phyloP scores from a whole-genome alignment of 2,888 invertebrate genomes.

The Coenonympha glycerion region DNA sequence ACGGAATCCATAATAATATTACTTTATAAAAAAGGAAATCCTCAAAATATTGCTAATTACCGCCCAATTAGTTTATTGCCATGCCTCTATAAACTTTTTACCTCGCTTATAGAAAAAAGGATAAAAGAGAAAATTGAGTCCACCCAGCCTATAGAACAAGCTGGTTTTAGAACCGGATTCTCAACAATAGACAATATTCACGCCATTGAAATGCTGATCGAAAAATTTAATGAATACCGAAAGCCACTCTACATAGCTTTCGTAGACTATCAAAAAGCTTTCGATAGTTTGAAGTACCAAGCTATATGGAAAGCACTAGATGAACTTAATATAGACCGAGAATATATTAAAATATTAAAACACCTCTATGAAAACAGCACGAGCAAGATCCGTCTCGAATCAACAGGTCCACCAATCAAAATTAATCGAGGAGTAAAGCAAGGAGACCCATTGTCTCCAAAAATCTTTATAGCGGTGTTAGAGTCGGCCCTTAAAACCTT shows the following conservation, averaged over 20 bases:
- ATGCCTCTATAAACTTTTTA: slow-evolving; percentile 24
- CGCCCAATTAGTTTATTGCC: slow-evolving; percentile 25
- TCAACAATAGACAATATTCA: slow-evolving; percentile 21
- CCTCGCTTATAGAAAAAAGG: slow-evolving; percentile 19
- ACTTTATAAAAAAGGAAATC: slow-evolving; percentile 21
- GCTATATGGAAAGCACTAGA: too few relatives aligned
- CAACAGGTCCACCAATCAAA: too few relatives aligned
- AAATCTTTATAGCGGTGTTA: too few relatives aligned
- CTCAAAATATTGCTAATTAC: slow-evolving; percentile 23
- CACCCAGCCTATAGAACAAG: slow-evolving; percentile 26
- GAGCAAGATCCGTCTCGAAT: too few relatives aligned
- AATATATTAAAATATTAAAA: too few relatives aligned
- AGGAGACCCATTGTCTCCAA: too few relatives aligned
- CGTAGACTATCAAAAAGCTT: too few relatives aligned
- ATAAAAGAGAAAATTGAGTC: slow-evolving; percentile 13
- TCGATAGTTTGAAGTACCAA: too few relatives aligned
- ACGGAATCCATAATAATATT: slow-evolving; percentile 22
- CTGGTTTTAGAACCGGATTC: slow-evolving; percentile 24
- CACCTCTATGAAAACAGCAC: too few relatives aligned
- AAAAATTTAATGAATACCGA: slow-evolving; percentile 19
- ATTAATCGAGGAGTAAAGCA: too few relatives aligned
- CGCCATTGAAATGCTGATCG: slow-evolving; percentile 10
- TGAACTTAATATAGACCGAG: too few relatives aligned
- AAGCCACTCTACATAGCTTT: neutral
- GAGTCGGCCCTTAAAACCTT: too few relatives aligned